These are phyloP conservation scores for Imbricaverruca yamaguchii DNA, from an alignment of 2,888 invertebrate species.

Conservation along the genomic window DNA sequence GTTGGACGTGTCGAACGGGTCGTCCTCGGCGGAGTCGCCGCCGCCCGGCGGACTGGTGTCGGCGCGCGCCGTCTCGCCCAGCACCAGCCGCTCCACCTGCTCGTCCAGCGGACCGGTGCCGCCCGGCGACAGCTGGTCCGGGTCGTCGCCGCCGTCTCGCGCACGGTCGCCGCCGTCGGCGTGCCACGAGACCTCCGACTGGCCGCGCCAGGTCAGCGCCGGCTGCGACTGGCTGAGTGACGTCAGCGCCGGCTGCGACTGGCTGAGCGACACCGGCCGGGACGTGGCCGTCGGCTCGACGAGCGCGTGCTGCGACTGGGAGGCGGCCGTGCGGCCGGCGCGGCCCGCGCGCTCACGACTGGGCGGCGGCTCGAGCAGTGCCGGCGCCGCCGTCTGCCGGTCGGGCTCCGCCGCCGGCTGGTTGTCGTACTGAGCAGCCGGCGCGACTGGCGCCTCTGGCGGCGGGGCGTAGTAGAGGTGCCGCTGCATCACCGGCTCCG, in stretches of 20 bases:
- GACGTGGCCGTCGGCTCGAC: background rate
- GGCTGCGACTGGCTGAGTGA: background rate
- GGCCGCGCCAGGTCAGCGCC: background rate
- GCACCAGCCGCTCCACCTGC: background rate
- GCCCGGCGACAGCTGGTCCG: background rate
- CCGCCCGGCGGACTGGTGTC: background rate
- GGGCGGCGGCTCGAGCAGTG: background rate
- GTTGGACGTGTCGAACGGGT: constrained; percentile 61
- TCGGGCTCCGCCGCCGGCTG: background rate
- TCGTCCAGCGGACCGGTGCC: background rate
- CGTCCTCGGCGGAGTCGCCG: constrained; percentile 36
- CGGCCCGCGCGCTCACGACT: no score
- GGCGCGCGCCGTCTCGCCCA: background rate
- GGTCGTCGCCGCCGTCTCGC: no score
- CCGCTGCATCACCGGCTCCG: background rate
- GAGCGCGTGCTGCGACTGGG: background rate
- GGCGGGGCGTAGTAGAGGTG: constrained; percentile 2
- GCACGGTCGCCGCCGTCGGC: background rate
- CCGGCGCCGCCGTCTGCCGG: no score
- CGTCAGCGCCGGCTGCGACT: background rate
- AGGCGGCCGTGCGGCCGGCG: background rate
- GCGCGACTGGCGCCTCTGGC: no score
- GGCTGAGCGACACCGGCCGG: background rate
- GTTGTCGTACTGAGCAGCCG: background rate
- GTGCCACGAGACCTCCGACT: background rate